These are phyloP conservation scores for Pangasianodon gigas DNA, from an alignment of 2,113 vertebrate genomes.

Conservation along the genomic window DNA sequence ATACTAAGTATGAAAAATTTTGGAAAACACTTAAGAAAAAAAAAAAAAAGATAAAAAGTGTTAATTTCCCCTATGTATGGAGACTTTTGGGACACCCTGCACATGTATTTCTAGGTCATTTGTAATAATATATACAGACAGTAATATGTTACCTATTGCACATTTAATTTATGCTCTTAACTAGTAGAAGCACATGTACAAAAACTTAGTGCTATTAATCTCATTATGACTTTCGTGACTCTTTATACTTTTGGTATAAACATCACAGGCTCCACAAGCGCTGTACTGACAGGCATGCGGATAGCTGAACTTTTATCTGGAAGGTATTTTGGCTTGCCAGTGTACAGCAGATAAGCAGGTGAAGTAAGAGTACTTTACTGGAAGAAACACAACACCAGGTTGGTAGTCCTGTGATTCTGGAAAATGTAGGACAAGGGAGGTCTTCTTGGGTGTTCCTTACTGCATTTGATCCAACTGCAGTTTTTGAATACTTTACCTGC, in stretches of 20 bases:
- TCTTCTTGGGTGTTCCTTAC: no score
- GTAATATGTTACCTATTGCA: not conserved
- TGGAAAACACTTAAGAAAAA: no score
- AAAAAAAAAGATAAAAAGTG: no score
- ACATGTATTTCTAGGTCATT: not conserved
- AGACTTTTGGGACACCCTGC: no score
- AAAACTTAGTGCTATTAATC: not conserved
- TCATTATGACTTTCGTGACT: not conserved
- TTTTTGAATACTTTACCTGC: conserved; percentile 17
- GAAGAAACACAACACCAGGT: not conserved
- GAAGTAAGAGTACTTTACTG: not conserved
- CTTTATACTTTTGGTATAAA: conserved; percentile 1
- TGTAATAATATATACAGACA: not conserved
- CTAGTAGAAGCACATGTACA: not conserved
- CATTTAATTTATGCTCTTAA: not conserved
- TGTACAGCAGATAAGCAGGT: not conserved
- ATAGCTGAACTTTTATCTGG: conserved; percentile 1
- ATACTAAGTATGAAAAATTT: no score
- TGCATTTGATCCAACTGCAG: conserved; percentile 6
- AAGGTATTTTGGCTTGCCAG: not conserved
- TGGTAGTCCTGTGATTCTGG: not conserved
- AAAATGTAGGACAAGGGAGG: not conserved
- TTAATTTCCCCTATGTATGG: no score
- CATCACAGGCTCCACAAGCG: not conserved
- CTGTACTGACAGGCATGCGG: not conserved